Conservation (phyloP, 2,888 invertebrate species). For the Dasysyrphus albostriatus region DNA sequence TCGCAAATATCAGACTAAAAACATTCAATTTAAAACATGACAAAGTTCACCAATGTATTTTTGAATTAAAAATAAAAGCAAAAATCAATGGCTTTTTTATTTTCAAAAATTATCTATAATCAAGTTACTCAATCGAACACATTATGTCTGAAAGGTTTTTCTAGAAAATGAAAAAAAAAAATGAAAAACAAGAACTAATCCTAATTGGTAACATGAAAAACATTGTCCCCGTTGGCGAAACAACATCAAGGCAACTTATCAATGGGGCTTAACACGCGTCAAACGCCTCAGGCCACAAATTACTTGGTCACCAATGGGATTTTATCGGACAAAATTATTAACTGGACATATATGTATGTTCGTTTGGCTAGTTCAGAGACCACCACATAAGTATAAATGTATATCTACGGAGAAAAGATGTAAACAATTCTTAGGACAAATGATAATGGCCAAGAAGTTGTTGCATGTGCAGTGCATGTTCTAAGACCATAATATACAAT, state of each 20-base stretch:
- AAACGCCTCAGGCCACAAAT: conserved; percentile 46
- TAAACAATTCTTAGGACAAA: conserved; percentile 68
- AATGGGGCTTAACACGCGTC: conserved; percentile 34
- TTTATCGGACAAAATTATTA: conserved; percentile 24
- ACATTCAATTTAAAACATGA: no score
- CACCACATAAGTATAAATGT: background rate
- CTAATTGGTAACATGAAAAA: conserved; percentile 21
- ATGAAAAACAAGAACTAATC: background rate
- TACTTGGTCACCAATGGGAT: conserved; percentile 38
- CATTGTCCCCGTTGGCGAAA: background rate
- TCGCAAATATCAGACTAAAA: no score
- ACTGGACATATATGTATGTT: conserved; percentile 25
- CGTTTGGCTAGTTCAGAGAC: background rate
- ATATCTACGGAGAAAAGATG: conserved; percentile 35
- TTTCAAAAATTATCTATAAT: background rate
- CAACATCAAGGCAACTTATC: conserved; percentile 33
- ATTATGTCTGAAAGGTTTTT: background rate
- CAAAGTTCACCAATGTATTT: no score
- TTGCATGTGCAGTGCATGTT: conserved; percentile 67
- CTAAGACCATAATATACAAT: conserved; percentile 32
- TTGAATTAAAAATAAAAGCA: no score
- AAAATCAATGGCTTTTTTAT: background rate
- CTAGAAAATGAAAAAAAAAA: background rate
- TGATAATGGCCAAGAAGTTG: conserved; percentile 69
- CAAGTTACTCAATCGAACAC: background rate